Percentiles rank a stretch among this genome's conserved stretches.
Evolutionary conservation across 2,113 vertebrate genomes (phyloP).

Genomic region (Lamprotornis superbus): DNA sequence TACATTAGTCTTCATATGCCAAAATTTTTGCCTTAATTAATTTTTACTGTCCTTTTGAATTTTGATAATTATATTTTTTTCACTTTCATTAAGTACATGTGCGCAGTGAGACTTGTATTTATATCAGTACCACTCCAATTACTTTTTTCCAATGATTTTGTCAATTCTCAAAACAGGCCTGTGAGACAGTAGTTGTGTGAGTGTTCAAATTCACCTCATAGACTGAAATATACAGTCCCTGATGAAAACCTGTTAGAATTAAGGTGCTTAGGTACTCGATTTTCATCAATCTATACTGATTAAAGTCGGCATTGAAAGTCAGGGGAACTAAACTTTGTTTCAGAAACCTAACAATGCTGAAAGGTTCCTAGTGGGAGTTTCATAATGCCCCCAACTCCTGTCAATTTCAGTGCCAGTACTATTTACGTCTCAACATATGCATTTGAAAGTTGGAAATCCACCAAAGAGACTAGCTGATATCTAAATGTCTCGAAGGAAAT

Average conservation of each 20-base stretch:
- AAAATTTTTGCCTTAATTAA: neutral
- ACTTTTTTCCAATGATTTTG: neutral
- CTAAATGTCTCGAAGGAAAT: neutral
- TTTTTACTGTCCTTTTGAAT: neutral
- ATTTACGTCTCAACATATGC: neutral
- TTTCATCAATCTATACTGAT: neutral
- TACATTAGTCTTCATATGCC: neutral
- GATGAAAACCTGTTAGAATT: neutral
- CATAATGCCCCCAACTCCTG: neutral
- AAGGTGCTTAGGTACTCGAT: neutral
- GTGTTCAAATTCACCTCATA: neutral
- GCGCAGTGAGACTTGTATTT: neutral
- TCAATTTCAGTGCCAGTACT: neutral
- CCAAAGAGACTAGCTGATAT: neutral
- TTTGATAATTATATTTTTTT: neutral
- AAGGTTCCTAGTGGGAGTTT: neutral
- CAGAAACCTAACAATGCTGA: neutral
- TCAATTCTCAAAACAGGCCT: neutral
- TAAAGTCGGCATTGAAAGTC: neutral
- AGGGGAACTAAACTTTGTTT: neutral
- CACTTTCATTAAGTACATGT: neutral
- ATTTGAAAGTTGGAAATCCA: neutral
- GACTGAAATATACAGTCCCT: neutral
- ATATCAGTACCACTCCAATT: rapidly evolving
- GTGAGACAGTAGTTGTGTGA: neutral